Conservation (phyloP, 2,113 vertebrate species). For the Laticauda colubrina region DNA sequence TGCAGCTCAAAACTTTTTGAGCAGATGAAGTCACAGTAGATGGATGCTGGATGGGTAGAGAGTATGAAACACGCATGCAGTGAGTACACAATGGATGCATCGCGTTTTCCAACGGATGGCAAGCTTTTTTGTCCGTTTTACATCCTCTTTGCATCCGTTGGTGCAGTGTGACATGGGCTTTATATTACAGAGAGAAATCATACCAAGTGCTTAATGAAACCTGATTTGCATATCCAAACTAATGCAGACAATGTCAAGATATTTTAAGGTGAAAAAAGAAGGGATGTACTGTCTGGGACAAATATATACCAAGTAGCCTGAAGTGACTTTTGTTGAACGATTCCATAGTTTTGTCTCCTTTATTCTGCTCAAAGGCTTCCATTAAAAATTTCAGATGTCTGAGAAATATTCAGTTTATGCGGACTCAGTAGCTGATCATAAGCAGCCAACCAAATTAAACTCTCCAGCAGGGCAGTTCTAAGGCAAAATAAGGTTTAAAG, state of each 20-base stretch:
- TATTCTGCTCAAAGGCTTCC: not conserved
- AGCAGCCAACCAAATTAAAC: not conserved
- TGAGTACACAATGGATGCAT: too few relatives aligned
- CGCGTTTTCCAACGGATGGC: too few relatives aligned
- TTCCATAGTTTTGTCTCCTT: not conserved
- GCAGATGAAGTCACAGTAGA: too few relatives aligned
- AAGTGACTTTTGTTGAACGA: not conserved
- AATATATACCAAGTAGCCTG: not conserved
- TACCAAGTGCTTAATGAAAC: not conserved
- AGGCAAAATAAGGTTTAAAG: not conserved
- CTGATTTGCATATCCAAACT: not conserved
- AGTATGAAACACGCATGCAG: too few relatives aligned
- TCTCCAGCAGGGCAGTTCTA: not conserved
- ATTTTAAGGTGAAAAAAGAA: not conserved
- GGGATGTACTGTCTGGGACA: not conserved
- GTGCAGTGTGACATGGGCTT: too few relatives aligned
- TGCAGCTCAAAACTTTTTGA: too few relatives aligned
- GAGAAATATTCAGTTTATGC: not conserved
- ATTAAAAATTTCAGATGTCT: not conserved
- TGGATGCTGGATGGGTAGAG: too few relatives aligned
- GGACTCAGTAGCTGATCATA: not conserved
- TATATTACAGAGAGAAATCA: not conserved
- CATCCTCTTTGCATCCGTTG: too few relatives aligned
- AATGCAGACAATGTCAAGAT: not conserved
- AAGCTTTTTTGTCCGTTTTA: too few relatives aligned